These are phyloP conservation scores for Eurytoma adleriae DNA, from an alignment of 2,888 invertebrate species.

Conservation along the genomic window DNA sequence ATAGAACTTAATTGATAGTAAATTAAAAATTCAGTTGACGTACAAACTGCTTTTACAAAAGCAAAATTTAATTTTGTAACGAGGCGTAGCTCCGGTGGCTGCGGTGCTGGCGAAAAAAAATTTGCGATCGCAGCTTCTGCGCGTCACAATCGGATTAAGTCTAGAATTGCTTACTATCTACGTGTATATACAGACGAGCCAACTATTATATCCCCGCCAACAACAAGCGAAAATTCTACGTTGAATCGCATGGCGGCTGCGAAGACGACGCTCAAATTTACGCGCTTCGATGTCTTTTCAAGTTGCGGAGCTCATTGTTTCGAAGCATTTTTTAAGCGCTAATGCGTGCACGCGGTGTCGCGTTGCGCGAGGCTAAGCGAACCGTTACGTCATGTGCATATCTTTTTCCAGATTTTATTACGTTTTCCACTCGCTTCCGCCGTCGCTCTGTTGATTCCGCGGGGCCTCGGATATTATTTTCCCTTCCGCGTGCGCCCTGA, in stretches of 20 bases:
- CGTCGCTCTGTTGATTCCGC: background rate
- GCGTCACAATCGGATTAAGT: slow-evolving; percentile 27
- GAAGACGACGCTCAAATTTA: slow-evolving; percentile 18
- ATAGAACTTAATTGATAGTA: too few relatives aligned
- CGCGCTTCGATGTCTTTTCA: background rate
- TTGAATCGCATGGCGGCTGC: background rate
- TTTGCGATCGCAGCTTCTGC: slow-evolving; percentile 7
- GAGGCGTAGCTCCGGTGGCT: slow-evolving; percentile 13
- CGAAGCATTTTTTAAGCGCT: background rate
- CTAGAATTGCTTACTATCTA: slow-evolving; percentile 34
- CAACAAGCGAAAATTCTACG: background rate
- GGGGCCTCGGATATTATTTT: slow-evolving; percentile 24
- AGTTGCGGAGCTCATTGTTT: background rate
- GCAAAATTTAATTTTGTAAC: background rate
- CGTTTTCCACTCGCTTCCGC: slow-evolving; percentile 11
- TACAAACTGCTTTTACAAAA: too few relatives aligned
- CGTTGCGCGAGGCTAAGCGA: background rate
- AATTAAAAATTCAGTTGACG: too few relatives aligned
- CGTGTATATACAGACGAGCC: background rate
- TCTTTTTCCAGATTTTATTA: slow-evolving; percentile 12
- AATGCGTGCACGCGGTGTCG: background rate
- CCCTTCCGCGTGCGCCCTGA: background rate
- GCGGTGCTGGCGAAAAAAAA: slow-evolving; percentile 4
- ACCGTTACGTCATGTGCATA: background rate
- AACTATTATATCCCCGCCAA: background rate